Percentiles rank a stretch among this genome's conserved stretches.
Evolutionary conservation across 2,797 vertebrate genomes (phyloP).

Genomic region (Melanotaenia nigrans): DNA sequence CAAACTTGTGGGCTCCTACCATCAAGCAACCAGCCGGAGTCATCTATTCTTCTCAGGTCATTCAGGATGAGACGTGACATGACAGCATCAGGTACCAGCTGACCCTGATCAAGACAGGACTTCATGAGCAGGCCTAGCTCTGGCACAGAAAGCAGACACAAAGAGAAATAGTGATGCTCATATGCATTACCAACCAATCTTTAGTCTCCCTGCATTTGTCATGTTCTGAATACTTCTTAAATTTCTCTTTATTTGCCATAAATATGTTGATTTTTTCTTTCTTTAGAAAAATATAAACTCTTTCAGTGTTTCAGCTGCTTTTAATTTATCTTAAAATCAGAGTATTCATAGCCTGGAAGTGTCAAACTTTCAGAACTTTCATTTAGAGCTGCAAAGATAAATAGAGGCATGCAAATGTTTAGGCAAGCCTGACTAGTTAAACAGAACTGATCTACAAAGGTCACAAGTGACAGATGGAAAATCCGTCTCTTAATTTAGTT

Average conservation of each 20-base stretch:
- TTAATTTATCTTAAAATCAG: too few species aligned
- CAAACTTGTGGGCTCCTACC: conserved; percentile 77
- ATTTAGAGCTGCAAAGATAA: background rate
- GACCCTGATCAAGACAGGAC: conserved; percentile 93
- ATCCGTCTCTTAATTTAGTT: background rate
- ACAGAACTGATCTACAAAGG: background rate
- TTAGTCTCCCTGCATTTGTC: background rate
- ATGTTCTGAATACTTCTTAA: background rate
- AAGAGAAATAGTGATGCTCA: background rate
- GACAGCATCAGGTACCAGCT: conserved; percentile 93
- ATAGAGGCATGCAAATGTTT: background rate
- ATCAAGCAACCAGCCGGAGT: conserved; percentile 91
- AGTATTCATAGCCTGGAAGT: background rate
- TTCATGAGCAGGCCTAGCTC: conserved; percentile 94
- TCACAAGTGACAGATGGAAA: background rate
- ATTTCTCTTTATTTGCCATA: background rate
- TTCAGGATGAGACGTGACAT: conserved; percentile 91
- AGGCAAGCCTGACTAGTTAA: background rate
- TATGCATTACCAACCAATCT: background rate
- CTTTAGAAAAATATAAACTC: background rate
- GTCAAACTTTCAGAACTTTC: background rate
- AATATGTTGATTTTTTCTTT: background rate
- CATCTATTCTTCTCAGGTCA: conserved; percentile 84
- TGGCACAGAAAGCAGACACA: conserved; percentile 55
- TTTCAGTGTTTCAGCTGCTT: background rate